Evolutionary conservation across 2,888 invertebrate species (phyloP).

Genomic region (Agrotis clavis): DNA sequence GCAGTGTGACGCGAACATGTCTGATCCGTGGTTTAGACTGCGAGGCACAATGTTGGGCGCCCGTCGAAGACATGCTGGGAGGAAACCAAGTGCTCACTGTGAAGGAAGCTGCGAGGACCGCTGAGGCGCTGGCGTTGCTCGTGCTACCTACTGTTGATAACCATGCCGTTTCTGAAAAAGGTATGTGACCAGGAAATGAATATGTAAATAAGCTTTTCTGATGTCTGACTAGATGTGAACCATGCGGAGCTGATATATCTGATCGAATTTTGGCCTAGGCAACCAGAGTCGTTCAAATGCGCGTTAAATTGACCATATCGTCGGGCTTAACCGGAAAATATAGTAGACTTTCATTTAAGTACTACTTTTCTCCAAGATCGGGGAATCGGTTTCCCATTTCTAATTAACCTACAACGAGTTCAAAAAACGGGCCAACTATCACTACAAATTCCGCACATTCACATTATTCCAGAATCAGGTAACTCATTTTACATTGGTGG

Average conservation of each 20-base stretch:
- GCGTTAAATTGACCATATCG: background rate
- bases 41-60: constrained; percentile 78
- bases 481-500: too few relatives aligned
- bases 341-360: too few relatives aligned
- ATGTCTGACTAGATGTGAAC: background rate
- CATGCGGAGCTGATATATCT: background rate
- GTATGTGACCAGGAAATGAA: constrained; percentile 60
- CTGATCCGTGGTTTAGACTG: constrained; percentile 71
- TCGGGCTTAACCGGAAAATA: background rate
- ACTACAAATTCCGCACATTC: too few relatives aligned
- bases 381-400: too few relatives aligned
- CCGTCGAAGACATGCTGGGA: constrained; percentile 72
- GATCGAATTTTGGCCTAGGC: background rate
- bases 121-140: constrained; percentile 81
- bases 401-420: too few relatives aligned
- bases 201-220: background rate
- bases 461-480: too few relatives aligned
- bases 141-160: constrained; percentile 81
- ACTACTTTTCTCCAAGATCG: too few relatives aligned
- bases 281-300: background rate
- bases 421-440: too few relatives aligned
- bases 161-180: constrained; percentile 80
- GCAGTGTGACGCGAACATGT: constrained; percentile 78
- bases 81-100: constrained; percentile 56
- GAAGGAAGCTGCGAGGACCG: constrained; percentile 74